phyloP scores from a whole-genome alignment of 23 tunicate species.

The Corella eumyota region DNA sequence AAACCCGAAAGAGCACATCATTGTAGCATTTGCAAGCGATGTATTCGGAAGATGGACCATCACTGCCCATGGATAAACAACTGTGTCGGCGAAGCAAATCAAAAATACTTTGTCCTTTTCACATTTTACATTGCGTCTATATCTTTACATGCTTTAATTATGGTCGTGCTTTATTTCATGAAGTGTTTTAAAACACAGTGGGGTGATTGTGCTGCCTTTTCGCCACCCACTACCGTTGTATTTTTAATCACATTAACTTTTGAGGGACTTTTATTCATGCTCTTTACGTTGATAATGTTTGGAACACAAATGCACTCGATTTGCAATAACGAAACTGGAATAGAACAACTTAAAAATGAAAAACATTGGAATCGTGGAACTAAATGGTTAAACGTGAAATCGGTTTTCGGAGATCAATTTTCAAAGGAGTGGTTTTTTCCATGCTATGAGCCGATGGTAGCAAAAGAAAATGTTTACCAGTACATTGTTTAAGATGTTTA shows the following conservation, averaged over 20 bases:
- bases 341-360: constrained; percentile 94
- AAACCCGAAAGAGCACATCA: constrained; percentile 99
- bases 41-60: constrained; percentile 96
- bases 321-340: constrained; percentile 95
- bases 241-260: constrained; percentile 56
- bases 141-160: constrained; percentile 71
- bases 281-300: constrained; percentile 95
- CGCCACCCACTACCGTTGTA: constrained; percentile 75
- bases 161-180: constrained; percentile 63
- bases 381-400: constrained; percentile 81
- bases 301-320: constrained; percentile 96
- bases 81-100: constrained; percentile 96
- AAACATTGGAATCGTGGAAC: constrained; percentile 55
- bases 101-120: constrained; percentile 90
- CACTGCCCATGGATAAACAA: constrained; percentile 99
- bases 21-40: constrained; percentile 90
- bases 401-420: constrained; percentile 91
- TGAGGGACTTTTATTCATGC: constrained; percentile 78
- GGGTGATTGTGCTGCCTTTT: constrained; percentile 51
- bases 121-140: constrained; percentile 94
- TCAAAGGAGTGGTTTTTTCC: constrained; percentile 81
- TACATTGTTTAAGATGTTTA: constrained; percentile 62
- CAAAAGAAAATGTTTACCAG: constrained; percentile 72
- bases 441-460: constrained; percentile 51
- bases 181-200: constrained; percentile 57